Conservation (phyloP, 1,140 invertebrate genomes). For the Heliconius himera region DNA sequence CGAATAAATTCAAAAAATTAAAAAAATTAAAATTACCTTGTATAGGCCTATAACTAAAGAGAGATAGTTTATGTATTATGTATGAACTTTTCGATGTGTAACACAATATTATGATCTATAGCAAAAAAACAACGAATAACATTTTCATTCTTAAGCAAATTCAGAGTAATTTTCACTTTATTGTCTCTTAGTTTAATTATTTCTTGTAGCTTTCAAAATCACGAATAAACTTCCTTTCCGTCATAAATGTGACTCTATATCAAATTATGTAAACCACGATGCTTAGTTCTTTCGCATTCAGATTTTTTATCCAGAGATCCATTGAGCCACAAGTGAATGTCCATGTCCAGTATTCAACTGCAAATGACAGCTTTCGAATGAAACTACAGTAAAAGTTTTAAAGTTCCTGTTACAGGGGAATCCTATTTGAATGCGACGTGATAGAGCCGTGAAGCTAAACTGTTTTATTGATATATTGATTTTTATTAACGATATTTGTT, state of each 20-base stretch:
- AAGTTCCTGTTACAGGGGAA: neutral
- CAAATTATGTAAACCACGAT: neutral
- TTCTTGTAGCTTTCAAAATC: neutral
- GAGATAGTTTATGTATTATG: no score
- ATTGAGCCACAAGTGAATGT: conserved; percentile 9
- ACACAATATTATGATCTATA: no score
- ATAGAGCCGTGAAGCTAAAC: neutral
- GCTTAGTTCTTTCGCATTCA: neutral
- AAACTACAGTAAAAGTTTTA: neutral
- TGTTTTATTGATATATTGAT: neutral
- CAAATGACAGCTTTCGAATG: neutral
- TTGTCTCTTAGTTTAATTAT: no score
- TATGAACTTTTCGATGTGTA: no score
- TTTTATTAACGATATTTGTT: conserved; percentile 9
- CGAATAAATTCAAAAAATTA: no score
- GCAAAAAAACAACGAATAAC: no score
- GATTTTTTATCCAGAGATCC: neutral
- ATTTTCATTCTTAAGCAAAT: no score
- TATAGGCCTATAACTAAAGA: no score
- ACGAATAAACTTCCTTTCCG: neutral
- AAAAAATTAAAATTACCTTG: no score
- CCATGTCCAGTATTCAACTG: conserved; percentile 7
- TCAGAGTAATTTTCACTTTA: no score
- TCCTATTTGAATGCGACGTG: neutral
- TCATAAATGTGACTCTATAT: neutral